Conservation (phyloP, 2,797 vertebrate species). For the Gymnocypris eckloni region DNA sequence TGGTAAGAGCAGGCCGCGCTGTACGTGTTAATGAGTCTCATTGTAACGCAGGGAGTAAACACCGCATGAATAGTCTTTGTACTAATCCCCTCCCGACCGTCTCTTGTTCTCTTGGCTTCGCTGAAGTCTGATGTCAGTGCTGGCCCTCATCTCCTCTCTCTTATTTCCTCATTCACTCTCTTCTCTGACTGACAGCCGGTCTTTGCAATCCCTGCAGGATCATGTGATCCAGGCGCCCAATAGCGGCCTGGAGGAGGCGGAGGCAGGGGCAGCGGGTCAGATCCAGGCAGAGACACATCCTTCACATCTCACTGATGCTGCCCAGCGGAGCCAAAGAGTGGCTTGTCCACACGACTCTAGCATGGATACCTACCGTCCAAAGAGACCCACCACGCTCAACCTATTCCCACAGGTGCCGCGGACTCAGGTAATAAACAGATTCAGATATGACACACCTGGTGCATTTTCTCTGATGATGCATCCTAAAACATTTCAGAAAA, state of each 20-base stretch:
- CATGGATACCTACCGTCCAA: conserved; percentile 91
- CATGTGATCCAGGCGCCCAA: conserved; percentile 82
- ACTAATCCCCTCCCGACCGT: not conserved
- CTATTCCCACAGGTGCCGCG: conserved; percentile 94
- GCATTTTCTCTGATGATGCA: not conserved
- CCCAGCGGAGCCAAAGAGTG: conserved; percentile 80
- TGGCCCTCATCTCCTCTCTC: conserved; percentile 17
- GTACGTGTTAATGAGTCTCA: not conserved
- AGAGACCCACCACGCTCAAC: conserved; percentile 95
- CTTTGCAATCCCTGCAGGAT: conserved; percentile 80
- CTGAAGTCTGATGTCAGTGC: conserved; percentile 19
- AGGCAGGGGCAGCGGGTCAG: conserved; percentile 84
- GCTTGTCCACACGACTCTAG: conserved; percentile 70
- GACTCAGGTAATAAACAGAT: conserved; percentile 82
- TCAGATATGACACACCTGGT: not conserved
- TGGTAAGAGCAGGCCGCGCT: not conserved
- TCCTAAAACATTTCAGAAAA: not conserved
- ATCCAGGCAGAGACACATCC: conserved; percentile 94
- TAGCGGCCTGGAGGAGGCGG: conserved; percentile 79
- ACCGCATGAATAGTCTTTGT: conserved; percentile 42
- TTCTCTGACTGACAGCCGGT: conserved; percentile 60
- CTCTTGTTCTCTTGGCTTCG: conserved; percentile 11
- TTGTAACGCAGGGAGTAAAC: conserved; percentile 40
- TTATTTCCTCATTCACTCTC: conserved; percentile 14
- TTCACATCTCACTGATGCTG: conserved; percentile 92